Evolutionary conservation across 2,888 invertebrate genomes (phyloP).

Genomic region (Auanema freiburgensis): DNA sequence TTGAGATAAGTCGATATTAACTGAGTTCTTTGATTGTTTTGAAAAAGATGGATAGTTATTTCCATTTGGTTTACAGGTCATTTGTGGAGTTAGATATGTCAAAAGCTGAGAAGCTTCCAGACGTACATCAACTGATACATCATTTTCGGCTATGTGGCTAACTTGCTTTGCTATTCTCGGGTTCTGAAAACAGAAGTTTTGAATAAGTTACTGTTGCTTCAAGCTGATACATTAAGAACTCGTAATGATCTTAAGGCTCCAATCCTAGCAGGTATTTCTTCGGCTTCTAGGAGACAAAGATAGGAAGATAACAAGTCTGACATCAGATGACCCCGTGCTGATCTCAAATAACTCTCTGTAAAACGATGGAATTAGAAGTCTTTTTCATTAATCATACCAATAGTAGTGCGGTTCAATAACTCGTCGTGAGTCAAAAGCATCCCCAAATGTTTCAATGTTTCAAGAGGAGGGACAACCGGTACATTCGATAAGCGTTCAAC

Average conservation of each 20-base stretch:
- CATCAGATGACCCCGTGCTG: slow-evolving; percentile 42
- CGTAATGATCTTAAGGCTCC: slow-evolving; percentile 59
- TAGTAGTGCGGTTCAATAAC: slow-evolving; percentile 21
- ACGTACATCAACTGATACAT: slow-evolving; percentile 22
- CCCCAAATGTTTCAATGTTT: slow-evolving; percentile 57
- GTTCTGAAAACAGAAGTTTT: slow-evolving; percentile 20
- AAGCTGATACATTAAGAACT: slow-evolving; percentile 36
- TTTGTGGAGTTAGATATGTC: too few species aligned
- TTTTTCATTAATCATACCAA: slow-evolving; percentile 19
- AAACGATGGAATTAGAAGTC: slow-evolving; percentile 3
- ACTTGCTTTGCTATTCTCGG: slow-evolving; percentile 31
- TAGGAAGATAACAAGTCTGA: slow-evolving; percentile 57
- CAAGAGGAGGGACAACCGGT: slow-evolving; percentile 62
- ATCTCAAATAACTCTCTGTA: slow-evolving; percentile 53
- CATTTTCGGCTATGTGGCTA: slow-evolving; percentile 26
- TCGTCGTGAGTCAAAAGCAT: slow-evolving; percentile 42
- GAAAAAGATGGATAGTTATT: too few species aligned
- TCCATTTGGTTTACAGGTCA: too few species aligned
- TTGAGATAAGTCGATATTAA: too few species aligned
- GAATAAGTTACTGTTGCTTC: not conserved
- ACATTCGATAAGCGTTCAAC: slow-evolving; percentile 54
- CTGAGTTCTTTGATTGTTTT: too few species aligned
- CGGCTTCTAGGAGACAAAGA: slow-evolving; percentile 57
- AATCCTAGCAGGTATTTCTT: slow-evolving; percentile 40
- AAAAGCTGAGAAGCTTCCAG: slow-evolving; percentile 14